phyloP scores from a whole-genome alignment of 2,888 invertebrate genomes.

The Priocnemis perturbator region DNA sequence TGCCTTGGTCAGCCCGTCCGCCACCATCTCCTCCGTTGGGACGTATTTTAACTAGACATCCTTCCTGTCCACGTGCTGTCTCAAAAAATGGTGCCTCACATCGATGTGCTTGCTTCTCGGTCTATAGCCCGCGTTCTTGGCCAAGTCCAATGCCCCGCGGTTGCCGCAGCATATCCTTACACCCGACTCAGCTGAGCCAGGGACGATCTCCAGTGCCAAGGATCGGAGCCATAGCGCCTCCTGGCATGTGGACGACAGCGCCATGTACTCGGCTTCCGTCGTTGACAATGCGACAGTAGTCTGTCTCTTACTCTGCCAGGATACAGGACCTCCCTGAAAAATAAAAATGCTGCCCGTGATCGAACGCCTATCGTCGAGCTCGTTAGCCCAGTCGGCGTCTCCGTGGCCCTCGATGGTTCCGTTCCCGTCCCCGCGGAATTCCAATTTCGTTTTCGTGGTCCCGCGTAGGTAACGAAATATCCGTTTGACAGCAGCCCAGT shows the following conservation, averaged over 20 bases:
- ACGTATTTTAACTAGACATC: too few species aligned
- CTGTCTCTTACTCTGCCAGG: constrained; percentile 9
- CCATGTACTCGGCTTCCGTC: neutral
- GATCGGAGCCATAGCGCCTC: neutral
- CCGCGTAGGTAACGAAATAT: neutral
- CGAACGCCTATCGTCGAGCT: neutral
- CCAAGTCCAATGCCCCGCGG: neutral
- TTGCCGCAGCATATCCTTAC: neutral
- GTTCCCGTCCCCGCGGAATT: neutral
- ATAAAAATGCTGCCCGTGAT: neutral
- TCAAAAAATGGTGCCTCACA: too few species aligned
- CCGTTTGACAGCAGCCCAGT: neutral
- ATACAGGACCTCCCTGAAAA: neutral
- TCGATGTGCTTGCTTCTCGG: too few species aligned
- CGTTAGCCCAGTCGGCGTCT: neutral
- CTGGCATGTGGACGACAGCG: neutral
- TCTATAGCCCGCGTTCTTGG: neutral
- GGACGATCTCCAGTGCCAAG: neutral
- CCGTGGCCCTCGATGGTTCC: neutral
- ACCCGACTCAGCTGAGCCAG: neutral
- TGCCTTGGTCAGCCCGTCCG: too few species aligned
- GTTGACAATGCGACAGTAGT: too few species aligned
- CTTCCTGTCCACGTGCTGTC: too few species aligned
- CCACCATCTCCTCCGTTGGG: too few species aligned
- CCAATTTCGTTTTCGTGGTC: neutral